Evolutionary conservation across 2,797 vertebrate species (phyloP).

Genomic region (Pangasius macronema): DNA sequence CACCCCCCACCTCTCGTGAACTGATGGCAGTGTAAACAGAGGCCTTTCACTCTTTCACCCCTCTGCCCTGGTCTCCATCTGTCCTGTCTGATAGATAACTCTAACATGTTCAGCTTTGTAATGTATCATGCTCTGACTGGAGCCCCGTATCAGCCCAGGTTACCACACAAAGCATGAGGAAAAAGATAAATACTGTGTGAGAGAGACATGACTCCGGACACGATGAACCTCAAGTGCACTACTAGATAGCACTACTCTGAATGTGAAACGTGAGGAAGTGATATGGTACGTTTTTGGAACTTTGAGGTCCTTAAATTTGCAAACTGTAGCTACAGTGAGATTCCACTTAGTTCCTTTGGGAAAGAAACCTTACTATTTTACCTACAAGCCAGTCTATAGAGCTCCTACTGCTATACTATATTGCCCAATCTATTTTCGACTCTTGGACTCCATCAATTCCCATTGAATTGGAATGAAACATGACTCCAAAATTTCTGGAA

Average conservation of each 20-base stretch:
- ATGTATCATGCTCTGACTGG: conserved; percentile 17
- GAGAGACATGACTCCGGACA: neutral
- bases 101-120: conserved; percentile 3
- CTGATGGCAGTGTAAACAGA: conserved; percentile 63
- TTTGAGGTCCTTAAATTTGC: neutral
- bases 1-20: conserved; percentile 23
- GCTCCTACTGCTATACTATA: neutral
- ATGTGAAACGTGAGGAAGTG: neutral
- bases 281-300: neutral
- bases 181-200: neutral
- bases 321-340: neutral
- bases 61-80: conserved; percentile 49
- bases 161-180: neutral
- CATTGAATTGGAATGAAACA: neutral
- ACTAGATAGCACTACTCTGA: neutral
- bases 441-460: neutral
- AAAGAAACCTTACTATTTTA: neutral
- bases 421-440: neutral
- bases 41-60: conserved; percentile 61
- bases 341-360: neutral
- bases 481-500: neutral
- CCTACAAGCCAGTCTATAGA: neutral
- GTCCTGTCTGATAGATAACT: conserved; percentile 51
- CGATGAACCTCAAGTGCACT: neutral
- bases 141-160: neutral